Evolutionary conservation across 1,140 invertebrate genomes (phyloP), one percentile per base, ranked within the genome.

Genomic region (Drosophila seguyi): DNA sequence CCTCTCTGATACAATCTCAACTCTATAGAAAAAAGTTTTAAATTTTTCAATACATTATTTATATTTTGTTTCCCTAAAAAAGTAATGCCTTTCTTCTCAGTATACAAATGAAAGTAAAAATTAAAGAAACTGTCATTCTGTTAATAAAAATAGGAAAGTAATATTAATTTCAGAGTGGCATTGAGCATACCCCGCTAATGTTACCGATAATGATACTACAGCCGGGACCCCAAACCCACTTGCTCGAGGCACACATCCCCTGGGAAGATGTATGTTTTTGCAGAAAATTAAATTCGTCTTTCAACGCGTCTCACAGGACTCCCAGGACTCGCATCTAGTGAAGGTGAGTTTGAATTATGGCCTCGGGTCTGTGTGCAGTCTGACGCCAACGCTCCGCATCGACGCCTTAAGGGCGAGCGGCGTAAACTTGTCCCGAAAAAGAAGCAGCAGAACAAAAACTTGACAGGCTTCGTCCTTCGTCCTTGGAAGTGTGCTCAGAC

Each of bases 261-360:
- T 36, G 18, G 31, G 27, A 16, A 60, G 13, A 29, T 45, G 4
- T 60, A 44, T 60, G 53, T 34, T 57, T 72, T 34, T 48, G 20
- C 10, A 39, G 42, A 27, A 72, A 71, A 71, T 72, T 72, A 41
- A 72, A 72, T 71, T 58, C 57, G 14, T 22, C 48, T 50, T 27
- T 41, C 5, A 36, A 36, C 14, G 41, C 50, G 14, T 41, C 52
- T 27, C 29, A 4, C 25, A 69, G 22, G 13, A 57, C 11, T 10
- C 25, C 22, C 18, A 39, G 14, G 14, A 44, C 29, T 8, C 10
- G 31, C 27, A 13, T n/a, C 34, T 34, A 72, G 55, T 44, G 59
- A 48, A 81, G 73, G 66, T 73, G 55, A 73, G 52, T 66, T 80
- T 80, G 60, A 75, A 50, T 80, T 80, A 75, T 77, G 69, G 42